Evolutionary conservation across 2,113 vertebrate genomes (phyloP), one percentile per base, ranked within the genome.

Genomic region (Neomonachus schauinslandi): DNA sequence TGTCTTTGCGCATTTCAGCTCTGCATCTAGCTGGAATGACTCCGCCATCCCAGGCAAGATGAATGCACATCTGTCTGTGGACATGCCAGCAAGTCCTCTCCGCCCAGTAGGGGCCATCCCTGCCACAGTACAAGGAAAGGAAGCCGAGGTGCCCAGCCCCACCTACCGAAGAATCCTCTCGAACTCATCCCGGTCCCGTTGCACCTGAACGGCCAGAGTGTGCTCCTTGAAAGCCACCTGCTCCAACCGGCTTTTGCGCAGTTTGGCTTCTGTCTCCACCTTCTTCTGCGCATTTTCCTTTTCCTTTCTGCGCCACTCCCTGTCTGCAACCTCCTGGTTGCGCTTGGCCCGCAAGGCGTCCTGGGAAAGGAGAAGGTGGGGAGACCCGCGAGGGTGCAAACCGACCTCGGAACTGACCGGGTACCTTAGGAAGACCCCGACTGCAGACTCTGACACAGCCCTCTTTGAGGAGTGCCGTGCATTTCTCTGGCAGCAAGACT

Each of bases 241-340:
- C 39, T 99, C 98, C 74, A 98, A 55, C 13, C 98, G 99, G 59
- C 98, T 99, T 19, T 46, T 97, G 88, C 97, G 98, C 96, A 99
- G 97, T 89, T 26, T 82, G 1, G 93, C 98, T 1, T 99, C 98
- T 0, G 97, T 98, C 92, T 99, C 98, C 0, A 83, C 93, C 88
- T 98, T 99, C 96, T 96, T 99, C 63, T 13, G 95, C 0, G 95
- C 98, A 0, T 96, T 74, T 89, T 99, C 99, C 91, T 97, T 99
- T 92, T 99, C 99, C 86, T 99, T 99, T 22, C 77, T 98, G 84
- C 99, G 99, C 99, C 99, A 99, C 39, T 99, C 98, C 28, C 99
- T 98, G 95, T 99, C 99, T 0, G 98, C 79, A 0, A 96, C 98
- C 57, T 99, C 99, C 53, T 99, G 99, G 98, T 99, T 99, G 96